Conservation (phyloP, 2,797 vertebrate species). For the Euthynnus affinis region DNA sequence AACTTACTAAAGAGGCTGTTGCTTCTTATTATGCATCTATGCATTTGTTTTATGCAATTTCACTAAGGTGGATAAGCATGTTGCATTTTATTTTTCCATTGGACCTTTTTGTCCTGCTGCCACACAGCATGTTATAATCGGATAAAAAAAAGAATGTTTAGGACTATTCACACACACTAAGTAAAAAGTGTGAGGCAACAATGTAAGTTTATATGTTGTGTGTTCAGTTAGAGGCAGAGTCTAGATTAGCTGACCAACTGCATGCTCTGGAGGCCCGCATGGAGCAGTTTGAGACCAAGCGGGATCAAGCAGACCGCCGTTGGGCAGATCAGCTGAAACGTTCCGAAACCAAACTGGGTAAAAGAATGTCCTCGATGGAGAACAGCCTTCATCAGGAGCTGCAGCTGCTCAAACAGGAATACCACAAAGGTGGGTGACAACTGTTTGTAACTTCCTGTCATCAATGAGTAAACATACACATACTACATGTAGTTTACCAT, state of each 20-base stretch:
- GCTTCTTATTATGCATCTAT: too few species aligned
- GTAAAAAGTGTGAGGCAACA: neutral
- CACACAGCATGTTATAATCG: too few species aligned
- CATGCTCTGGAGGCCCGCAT: slow-evolving; percentile 75
- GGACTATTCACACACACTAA: neutral
- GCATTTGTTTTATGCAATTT: too few species aligned
- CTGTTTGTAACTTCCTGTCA: slow-evolving; percentile 44
- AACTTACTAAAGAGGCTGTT: too few species aligned
- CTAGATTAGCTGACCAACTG: slow-evolving; percentile 76
- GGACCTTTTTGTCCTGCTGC: too few species aligned
- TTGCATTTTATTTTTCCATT: too few species aligned
- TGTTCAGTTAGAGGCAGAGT: slow-evolving; percentile 81
- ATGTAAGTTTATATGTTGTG: neutral
- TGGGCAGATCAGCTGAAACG: slow-evolving; percentile 74
- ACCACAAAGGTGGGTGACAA: slow-evolving; percentile 86
- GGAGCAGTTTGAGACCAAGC: slow-evolving; percentile 73
- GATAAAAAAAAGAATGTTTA: too few species aligned
- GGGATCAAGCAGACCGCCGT: slow-evolving; percentile 52
- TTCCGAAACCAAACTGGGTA: slow-evolving; percentile 78
- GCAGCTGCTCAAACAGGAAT: slow-evolving; percentile 88
- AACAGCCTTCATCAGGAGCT: slow-evolving; percentile 84
- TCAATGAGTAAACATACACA: slow-evolving; percentile 48
- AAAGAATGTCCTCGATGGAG: slow-evolving; percentile 83
- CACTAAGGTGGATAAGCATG: neutral
- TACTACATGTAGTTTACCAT: neutral